Percentiles rank a stretch among this genome's conserved stretches.
Evolutionary conservation across 1,140 invertebrate species (phyloP).

Genomic region (Lethrus apterus): DNA sequence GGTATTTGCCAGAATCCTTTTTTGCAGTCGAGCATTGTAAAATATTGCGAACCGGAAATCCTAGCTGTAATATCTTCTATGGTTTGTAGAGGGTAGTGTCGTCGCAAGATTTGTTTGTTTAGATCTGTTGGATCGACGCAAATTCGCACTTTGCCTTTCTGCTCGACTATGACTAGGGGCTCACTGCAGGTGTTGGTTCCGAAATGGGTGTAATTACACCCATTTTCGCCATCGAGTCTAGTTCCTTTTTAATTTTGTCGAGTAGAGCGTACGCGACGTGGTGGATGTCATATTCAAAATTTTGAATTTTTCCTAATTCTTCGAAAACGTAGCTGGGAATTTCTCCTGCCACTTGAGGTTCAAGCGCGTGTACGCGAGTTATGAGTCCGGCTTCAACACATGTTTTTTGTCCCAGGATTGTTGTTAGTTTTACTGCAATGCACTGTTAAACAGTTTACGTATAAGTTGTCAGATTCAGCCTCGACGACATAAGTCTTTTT

Average conservation of each 20-base stretch:
- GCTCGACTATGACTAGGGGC: constrained; percentile 1
- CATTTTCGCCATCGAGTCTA: constrained; percentile 2
- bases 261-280: constrained; percentile 1
- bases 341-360: too few species aligned
- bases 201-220: constrained; percentile 10
- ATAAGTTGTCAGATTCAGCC: too few species aligned
- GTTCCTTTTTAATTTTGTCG: constrained; percentile 5
- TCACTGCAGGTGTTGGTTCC: constrained; percentile 9
- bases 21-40: constrained; percentile 40
- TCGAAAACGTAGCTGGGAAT: too few species aligned
- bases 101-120: constrained; percentile 22
- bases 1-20: constrained; percentile 29
- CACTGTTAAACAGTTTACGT: too few species aligned
- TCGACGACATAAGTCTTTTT: too few species aligned
- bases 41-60: constrained; percentile 35
- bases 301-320: not conserved
- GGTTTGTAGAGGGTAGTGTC: constrained; percentile 37
- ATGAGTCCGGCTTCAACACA: too few species aligned
- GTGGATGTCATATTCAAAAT: constrained; percentile 4
- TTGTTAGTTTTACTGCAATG: too few species aligned
- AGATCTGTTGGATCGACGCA: not conserved
- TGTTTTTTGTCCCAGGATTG: too few species aligned
- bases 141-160: not conserved
- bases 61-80: constrained; percentile 36
- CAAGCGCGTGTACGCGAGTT: too few species aligned